Conservation (phyloP, 2,797 vertebrate species). For the Enteromius fasciolatus region DNA sequence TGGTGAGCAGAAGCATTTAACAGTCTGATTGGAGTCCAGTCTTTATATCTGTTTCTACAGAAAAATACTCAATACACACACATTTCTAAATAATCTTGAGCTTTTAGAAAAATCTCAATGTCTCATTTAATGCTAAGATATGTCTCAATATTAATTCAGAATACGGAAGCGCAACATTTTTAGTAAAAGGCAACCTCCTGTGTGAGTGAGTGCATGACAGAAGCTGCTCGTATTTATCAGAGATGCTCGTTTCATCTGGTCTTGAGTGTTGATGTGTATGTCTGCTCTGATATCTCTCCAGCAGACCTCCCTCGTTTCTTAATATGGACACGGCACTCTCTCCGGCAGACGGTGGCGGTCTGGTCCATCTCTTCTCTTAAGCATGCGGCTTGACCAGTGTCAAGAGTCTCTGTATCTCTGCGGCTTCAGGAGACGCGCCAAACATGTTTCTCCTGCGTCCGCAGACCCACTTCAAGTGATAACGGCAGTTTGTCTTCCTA, state of each 20-base stretch:
- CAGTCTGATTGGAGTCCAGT: not conserved
- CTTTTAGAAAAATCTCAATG: not conserved
- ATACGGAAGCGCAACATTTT: not conserved
- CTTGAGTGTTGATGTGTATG: not conserved
- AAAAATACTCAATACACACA: not conserved
- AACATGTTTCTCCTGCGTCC: slow-evolving; percentile 24
- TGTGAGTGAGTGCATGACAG: not conserved
- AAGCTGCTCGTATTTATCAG: not conserved
- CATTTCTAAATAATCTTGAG: not conserved
- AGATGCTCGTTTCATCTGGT: not conserved
- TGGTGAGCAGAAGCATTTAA: not conserved
- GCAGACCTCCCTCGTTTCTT: slow-evolving; percentile 14
- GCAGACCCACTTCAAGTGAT: slow-evolving; percentile 26
- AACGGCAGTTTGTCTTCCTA: slow-evolving; percentile 15
- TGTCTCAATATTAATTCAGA: not conserved
- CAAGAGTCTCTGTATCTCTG: slow-evolving; percentile 22
- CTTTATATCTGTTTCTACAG: not conserved
- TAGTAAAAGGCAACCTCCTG: not conserved
- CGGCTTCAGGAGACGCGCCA: slow-evolving; percentile 16
- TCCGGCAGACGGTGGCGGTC: not conserved
- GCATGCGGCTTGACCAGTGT: not conserved
- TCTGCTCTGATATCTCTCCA: slow-evolving; percentile 27
- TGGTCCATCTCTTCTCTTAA: slow-evolving; percentile 23
- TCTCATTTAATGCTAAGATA: not conserved
- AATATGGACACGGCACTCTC: slow-evolving; percentile 9